phyloP scores from a whole-genome alignment of 2,797 vertebrate species.

The Scarus forsteni region DNA sequence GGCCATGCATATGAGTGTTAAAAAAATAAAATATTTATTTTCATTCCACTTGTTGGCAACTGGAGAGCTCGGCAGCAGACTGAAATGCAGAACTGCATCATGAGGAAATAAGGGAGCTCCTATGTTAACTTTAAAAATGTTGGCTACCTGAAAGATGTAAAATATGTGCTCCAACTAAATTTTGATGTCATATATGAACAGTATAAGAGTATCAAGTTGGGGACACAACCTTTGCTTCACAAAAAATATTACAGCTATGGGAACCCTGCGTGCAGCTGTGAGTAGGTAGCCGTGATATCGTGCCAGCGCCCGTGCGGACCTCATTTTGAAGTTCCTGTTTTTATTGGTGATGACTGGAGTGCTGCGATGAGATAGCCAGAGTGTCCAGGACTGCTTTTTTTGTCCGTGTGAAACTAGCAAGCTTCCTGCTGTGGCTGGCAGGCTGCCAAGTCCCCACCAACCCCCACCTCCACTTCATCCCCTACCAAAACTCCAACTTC shows the following conservation, averaged over 20 bases:
- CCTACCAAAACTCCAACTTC: conserved; percentile 40
- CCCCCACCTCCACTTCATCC: conserved; percentile 48
- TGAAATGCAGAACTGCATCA: too few species aligned
- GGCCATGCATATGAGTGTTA: too few species aligned
- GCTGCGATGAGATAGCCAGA: conserved; percentile 68
- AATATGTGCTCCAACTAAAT: too few species aligned
- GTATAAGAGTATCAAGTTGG: too few species aligned
- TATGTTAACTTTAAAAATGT: too few species aligned
- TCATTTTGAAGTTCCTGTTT: conserved; percentile 71
- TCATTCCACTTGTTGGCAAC: too few species aligned
- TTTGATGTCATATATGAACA: too few species aligned
- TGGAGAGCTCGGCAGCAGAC: too few species aligned
- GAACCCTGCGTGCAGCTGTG: conserved; percentile 36
- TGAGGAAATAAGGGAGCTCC: too few species aligned
- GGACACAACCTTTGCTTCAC: conserved; percentile 27
- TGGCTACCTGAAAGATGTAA: conserved; percentile 17
- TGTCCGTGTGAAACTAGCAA: conserved; percentile 83
- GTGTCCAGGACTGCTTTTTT: conserved; percentile 78
- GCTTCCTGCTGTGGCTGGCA: conserved; percentile 91
- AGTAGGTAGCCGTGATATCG: conserved; percentile 40
- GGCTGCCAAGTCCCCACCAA: conserved; percentile 84
- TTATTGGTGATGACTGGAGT: conserved; percentile 58
- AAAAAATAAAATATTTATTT: too few species aligned
- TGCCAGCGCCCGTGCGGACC: conserved; percentile 30
- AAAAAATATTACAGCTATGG: conserved; percentile 15